Evolutionary conservation across 1,140 invertebrate species (phyloP).

Genomic region (Drosophila gunungcola): DNA sequence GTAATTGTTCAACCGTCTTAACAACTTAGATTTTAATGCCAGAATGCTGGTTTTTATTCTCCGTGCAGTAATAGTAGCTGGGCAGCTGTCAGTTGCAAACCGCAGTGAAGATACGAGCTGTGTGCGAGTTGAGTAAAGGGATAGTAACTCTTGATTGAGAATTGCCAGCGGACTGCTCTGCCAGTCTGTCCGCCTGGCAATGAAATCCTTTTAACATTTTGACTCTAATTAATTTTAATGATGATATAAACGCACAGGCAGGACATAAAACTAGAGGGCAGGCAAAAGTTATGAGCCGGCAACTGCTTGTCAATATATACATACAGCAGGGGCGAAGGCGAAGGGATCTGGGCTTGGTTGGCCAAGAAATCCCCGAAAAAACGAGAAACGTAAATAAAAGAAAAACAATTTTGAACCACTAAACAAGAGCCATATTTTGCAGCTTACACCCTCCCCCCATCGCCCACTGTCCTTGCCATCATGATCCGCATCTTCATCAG

Average conservation of each 20-base stretch:
- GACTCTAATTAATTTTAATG: conserved; percentile 85
- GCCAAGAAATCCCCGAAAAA: conserved; percentile 18
- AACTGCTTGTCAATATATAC: conserved; percentile 53
- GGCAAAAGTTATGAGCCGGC: conserved; percentile 45
- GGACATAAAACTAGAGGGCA: conserved; percentile 43
- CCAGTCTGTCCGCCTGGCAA: conserved; percentile 31
- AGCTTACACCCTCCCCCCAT: conserved; percentile 23
- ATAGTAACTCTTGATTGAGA: conserved; percentile 57
- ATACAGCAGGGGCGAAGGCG: background rate
- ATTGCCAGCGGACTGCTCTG: conserved; percentile 29
- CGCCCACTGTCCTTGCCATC: background rate
- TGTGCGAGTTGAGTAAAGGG: conserved; percentile 5
- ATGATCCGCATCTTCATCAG: conserved; percentile 22
- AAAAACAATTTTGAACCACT: conserved; percentile 53
- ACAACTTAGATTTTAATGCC: background rate
- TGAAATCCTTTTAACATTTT: conserved; percentile 80
- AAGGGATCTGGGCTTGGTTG: conserved; percentile 19
- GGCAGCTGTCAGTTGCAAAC: conserved; percentile 19
- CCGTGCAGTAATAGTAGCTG: conserved; percentile 1
- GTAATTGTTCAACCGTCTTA: background rate
- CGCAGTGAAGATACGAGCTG: conserved; percentile 14
- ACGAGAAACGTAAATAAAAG: conserved; percentile 30
- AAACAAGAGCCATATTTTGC: conserved; percentile 61
- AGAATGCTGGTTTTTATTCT: conserved; percentile 1
- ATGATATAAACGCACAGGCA: conserved; percentile 64